These are phyloP conservation scores for Pseudomyrmex concolor DNA, from an alignment of 1,140 invertebrate genomes.

Conservation along the genomic window DNA sequence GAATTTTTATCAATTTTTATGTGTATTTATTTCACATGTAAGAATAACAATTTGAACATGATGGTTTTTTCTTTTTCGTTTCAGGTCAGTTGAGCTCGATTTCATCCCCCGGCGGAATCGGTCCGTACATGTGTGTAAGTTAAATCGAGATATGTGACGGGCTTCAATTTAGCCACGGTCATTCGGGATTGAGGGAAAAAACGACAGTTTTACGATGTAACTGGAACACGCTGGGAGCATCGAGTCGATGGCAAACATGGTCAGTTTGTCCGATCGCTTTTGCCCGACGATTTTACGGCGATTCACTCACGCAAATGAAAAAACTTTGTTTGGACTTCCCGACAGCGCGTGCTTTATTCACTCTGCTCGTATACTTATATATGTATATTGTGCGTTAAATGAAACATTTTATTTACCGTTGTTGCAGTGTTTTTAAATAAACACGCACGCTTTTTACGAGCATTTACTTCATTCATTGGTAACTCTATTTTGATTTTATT, in stretches of 20 bases:
- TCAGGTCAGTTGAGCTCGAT: slow-evolving; percentile 40
- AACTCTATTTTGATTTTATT: too few relatives aligned
- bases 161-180: slow-evolving; percentile 43
- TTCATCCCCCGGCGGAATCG: slow-evolving; percentile 42
- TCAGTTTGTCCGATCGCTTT: slow-evolving; percentile 47
- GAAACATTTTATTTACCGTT: neutral
- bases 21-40: slow-evolving; percentile 22
- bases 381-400: neutral
- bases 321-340: slow-evolving; percentile 38
- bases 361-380: slow-evolving; percentile 8
- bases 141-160: slow-evolving; percentile 55
- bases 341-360: neutral
- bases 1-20: too few relatives aligned
- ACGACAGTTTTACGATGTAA: slow-evolving; percentile 55
- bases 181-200: slow-evolving; percentile 49
- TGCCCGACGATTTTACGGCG: slow-evolving; percentile 45
- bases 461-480: too few relatives aligned
- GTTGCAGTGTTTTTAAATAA: too few relatives aligned
- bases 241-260: slow-evolving; percentile 54
- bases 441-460: too few relatives aligned
- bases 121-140: slow-evolving; percentile 20
- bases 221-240: slow-evolving; percentile 46
- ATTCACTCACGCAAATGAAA: slow-evolving; percentile 55
- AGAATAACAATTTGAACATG: slow-evolving; percentile 26
- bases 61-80: slow-evolving; percentile 25